Conservation (phyloP, 2,888 invertebrate genomes). For the Caenorhabditis panamensis region DNA sequence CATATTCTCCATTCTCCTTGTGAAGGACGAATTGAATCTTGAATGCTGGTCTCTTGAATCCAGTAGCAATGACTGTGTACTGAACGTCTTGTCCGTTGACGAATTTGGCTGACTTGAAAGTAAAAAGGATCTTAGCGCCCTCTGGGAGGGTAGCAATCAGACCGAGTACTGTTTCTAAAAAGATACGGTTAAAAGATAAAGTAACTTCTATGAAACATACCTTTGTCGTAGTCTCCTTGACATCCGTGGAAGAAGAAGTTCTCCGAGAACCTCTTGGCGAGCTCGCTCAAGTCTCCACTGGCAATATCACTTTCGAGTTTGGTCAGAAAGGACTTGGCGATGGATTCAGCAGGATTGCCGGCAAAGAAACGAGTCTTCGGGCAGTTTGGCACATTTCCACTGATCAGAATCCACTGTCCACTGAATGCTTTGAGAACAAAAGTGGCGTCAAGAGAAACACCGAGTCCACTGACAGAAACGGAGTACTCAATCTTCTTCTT, state of each 20-base stretch:
- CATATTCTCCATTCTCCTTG: not conserved
- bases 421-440: not conserved
- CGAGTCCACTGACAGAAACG: not conserved
- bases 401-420: not conserved
- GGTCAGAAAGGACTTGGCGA: too few species aligned
- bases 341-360: too few species aligned
- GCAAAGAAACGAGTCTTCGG: too few species aligned
- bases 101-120: not conserved
- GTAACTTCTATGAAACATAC: not conserved
- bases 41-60: not conserved
- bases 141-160: not conserved
- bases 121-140: not conserved
- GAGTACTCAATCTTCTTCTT: not conserved
- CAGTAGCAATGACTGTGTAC: not conserved
- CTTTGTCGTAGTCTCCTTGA: not conserved
- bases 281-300: not conserved
- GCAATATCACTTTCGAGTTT: not conserved
- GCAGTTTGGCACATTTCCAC: not conserved
- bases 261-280: not conserved
- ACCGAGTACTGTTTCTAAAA: not conserved
- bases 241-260: constrained; percentile 7
- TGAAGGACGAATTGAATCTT: not conserved
- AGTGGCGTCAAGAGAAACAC: not conserved
- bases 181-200: too few species aligned
- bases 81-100: not conserved